Evolutionary conservation across 2,888 invertebrate species (phyloP), one percentile per base, ranked within the genome.

Genomic region (Tanytarsus gracilentus): DNA sequence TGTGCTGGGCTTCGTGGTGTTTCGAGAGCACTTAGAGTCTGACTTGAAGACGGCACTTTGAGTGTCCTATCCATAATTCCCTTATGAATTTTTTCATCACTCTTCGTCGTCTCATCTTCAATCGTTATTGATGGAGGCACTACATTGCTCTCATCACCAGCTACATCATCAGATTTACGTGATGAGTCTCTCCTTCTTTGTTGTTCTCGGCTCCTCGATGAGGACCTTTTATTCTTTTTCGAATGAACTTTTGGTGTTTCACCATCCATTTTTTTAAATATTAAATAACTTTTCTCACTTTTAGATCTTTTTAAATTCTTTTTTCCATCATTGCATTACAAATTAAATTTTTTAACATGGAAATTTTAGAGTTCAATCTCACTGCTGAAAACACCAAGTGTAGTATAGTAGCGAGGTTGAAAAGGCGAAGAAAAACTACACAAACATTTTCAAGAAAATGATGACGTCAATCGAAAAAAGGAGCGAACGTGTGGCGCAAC

Each of bases 1-100:
- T 74, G 74, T 16, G 74, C 74, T 30, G 74, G 74, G 66, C 74
- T 74, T 2, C 73, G 72, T 63, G 73, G 72, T 1, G 74, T 74
- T 67, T 74, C 74, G 1, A 74, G 73, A 4, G 73, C 65, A 44
- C 23, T 44, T 11, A 11, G 11, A 44, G 18, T 44, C 18, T 44
- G 18, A 3, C 73, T 71, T 8, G 39, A 21, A 9, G 44, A 23
- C 62, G 74, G 74, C 51, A 69, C 68, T 64, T 73, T 73, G 2
- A 74, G 65, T 64, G 74, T 73, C 4, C 74, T 70, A 66, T 74
- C 73, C 67, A 74, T 72, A 21, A 74, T 74, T 62, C 74, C 74
- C 51, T 70, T 71, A 64, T 73, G 73, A 36, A 73, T 58, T 58
- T 58, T 56, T n/a, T 62, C 52, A 30, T 61, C 51, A 51, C 29